phyloP scores from a whole-genome alignment of 2,888 invertebrate genomes.

The Malacosoma neustria region DNA sequence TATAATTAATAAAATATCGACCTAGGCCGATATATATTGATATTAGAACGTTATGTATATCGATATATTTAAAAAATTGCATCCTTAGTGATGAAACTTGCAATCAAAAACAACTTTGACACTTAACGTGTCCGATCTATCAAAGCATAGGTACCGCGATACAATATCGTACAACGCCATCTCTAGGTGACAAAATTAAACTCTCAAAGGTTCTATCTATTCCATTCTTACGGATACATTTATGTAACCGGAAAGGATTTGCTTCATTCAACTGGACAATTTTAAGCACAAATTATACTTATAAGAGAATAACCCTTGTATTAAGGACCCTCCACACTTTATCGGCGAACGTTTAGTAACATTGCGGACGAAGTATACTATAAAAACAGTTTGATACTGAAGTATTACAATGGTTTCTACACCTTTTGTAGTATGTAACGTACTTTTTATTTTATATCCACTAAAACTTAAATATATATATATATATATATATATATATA shows the following conservation, averaged over 20 bases:
- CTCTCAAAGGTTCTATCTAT: constrained; percentile 12
- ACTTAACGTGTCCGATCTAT: too few relatives aligned
- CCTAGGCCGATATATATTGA: too few relatives aligned
- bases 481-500: too few relatives aligned
- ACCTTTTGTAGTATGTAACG: background rate
- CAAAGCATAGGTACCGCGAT: too few relatives aligned
- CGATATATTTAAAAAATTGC: too few relatives aligned
- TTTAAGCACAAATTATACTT: constrained; percentile 48
- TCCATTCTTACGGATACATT: constrained; percentile 21
- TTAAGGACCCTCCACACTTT: constrained; percentile 28
- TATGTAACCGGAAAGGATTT: constrained; percentile 45
- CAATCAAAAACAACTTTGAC: too few relatives aligned
- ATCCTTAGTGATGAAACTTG: too few relatives aligned
- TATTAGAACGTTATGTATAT: too few relatives aligned
- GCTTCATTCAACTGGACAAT: constrained; percentile 66
- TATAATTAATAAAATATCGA: too few relatives aligned
- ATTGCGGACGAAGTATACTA: constrained; percentile 34
- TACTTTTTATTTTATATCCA: too few relatives aligned
- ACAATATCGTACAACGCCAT: too few relatives aligned
- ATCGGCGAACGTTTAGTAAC: constrained; percentile 47
- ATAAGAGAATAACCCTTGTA: constrained; percentile 28
- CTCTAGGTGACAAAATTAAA: background rate
- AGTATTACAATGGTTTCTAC: background rate
- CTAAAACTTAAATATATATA: too few relatives aligned
- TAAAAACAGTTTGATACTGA: constrained; percentile 25